phyloP scores from a whole-genome alignment of 2,113 vertebrate genomes.

The human (Homo sapiens) region GRCh38 chr12:92293501-92294000 shows the following conservation, averaged over 20 bases:
- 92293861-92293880: neutral
- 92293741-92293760: too few relatives aligned
- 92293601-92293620: too few relatives aligned
- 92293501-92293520: neutral
- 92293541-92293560: neutral
- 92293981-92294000: neutral
- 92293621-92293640: too few relatives aligned
- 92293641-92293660: too few relatives aligned
- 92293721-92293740: too few relatives aligned
- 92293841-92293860: neutral
- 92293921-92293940: neutral
- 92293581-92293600: neutral
- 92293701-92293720: too few relatives aligned
- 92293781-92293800: too few relatives aligned
- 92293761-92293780: too few relatives aligned
- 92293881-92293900: neutral
- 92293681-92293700: too few relatives aligned
- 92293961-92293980: neutral
- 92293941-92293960: neutral
- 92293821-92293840: too few relatives aligned
- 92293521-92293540: neutral
- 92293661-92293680: too few relatives aligned
- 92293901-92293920: neutral
- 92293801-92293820: too few relatives aligned
- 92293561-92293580: neutral